phyloP scores from a whole-genome alignment of 2,888 invertebrate species.

The Drosophila mettleri region DNA sequence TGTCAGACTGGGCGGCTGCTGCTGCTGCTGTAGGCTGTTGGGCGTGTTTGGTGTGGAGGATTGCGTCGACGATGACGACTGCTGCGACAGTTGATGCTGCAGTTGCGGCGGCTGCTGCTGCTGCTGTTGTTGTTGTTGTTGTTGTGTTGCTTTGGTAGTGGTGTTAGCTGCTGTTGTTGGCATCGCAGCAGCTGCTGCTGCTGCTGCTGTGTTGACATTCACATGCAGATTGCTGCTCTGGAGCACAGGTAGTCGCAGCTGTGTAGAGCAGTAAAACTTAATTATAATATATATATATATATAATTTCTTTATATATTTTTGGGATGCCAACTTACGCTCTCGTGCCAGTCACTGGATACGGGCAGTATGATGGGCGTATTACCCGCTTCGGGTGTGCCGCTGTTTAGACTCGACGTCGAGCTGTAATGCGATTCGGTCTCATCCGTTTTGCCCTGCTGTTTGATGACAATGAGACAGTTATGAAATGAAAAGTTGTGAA shows the following conservation, averaged over 20 bases:
- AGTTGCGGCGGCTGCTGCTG: constrained; percentile 46
- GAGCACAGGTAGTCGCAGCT: constrained; percentile 80
- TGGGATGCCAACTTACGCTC: constrained; percentile 80
- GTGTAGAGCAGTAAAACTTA: neutral
- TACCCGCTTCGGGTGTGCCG: constrained; percentile 85
- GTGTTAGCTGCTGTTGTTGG: constrained; percentile 59
- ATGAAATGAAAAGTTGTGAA: neutral
- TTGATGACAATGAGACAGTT: neutral
- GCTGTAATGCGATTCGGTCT: constrained; percentile 87
- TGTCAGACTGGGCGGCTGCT: constrained; percentile 52
- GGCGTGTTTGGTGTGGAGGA: constrained; percentile 70
- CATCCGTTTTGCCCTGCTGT: constrained; percentile 81
- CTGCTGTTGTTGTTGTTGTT: constrained; percentile 65
- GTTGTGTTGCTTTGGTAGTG: constrained; percentile 55
- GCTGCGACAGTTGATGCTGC: constrained; percentile 47
- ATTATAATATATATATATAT: no score
- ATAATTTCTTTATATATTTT: no score
- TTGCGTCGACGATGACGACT: constrained; percentile 59
- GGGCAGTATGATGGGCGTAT: constrained; percentile 69
- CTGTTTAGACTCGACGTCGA: constrained; percentile 88
- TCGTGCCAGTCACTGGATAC: constrained; percentile 83
- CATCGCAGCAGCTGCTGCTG: constrained; percentile 42
- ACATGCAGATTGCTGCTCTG: constrained; percentile 75
- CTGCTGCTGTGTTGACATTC: constrained; percentile 54
- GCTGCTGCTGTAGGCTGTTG: constrained; percentile 79